Percentiles rank a stretch among this genome's conserved stretches.
phyloP scores from a whole-genome alignment of 2,113 vertebrate genomes.

The Leptodactylus fuscus region DNA sequence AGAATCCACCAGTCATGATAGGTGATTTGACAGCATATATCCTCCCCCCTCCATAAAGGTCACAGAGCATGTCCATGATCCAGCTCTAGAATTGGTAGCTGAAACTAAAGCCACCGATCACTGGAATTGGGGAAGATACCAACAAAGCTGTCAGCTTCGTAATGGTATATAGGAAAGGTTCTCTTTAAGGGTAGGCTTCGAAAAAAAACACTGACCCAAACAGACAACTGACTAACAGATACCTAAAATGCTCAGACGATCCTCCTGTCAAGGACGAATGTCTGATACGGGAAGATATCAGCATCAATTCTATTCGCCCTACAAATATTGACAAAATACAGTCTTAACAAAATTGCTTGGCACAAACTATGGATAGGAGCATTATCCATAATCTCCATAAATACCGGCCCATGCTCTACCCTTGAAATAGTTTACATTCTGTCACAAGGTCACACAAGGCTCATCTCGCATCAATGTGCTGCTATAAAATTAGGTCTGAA shows the following conservation, averaged over 20 bases:
- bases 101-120: too few species aligned
- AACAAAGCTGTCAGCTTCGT: too few species aligned
- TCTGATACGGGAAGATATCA: background rate
- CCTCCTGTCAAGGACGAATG: background rate
- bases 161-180: too few species aligned
- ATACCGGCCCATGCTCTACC: slow-evolving; percentile 8
- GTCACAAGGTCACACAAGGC: slow-evolving; percentile 20
- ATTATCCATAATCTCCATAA: slow-evolving; percentile 34
- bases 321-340: slow-evolving; percentile 29
- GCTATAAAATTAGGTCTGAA: slow-evolving; percentile 38
- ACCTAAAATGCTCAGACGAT: background rate
- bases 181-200: too few species aligned
- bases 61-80: too few species aligned
- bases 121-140: too few species aligned
- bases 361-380: slow-evolving; percentile 9
- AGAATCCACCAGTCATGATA: too few species aligned
- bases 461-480: slow-evolving; percentile 12
- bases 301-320: background rate
- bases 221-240: background rate
- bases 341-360: slow-evolving; percentile 32
- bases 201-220: too few species aligned
- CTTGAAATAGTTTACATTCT: slow-evolving; percentile 43
- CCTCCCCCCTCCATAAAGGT: too few species aligned
- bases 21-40: too few species aligned
- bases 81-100: too few species aligned